Evolutionary conservation across 2,888 invertebrate species (phyloP).

Genomic region (Dastarcus helophoroides): DNA sequence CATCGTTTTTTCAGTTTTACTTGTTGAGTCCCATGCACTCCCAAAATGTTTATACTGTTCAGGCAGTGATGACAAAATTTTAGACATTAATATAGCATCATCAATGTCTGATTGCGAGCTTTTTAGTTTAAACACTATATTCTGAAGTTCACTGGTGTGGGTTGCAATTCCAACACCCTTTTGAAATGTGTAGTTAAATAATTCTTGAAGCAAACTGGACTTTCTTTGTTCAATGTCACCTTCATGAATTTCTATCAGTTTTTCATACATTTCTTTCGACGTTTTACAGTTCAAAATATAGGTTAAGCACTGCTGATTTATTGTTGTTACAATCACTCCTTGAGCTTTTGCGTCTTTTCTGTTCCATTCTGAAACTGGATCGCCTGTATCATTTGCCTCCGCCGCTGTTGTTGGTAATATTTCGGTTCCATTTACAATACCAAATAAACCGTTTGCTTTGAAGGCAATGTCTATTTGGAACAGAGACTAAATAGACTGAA

Average conservation of each 20-base stretch:
- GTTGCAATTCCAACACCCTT: slow-evolving; percentile 5
- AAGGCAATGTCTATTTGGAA: too few relatives aligned
- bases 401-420: too few relatives aligned
- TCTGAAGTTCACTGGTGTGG: slow-evolving; percentile 7
- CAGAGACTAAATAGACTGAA: too few relatives aligned
- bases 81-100: slow-evolving; percentile 13
- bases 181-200: slow-evolving; percentile 7
- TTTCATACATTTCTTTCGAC: slow-evolving; percentile 5
- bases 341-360: too few relatives aligned
- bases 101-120: slow-evolving; percentile 9
- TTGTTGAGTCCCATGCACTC: slow-evolving; percentile 13
- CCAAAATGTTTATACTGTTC: slow-evolving; percentile 10
- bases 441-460: too few relatives aligned
- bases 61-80: slow-evolving; percentile 10
- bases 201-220: slow-evolving; percentile 6
- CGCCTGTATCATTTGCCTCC: too few relatives aligned
- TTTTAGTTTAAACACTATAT: slow-evolving; percentile 6
- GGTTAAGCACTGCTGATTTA: too few relatives aligned
- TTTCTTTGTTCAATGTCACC: slow-evolving; percentile 5
- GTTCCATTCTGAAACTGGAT: too few relatives aligned
- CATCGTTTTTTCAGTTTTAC: slow-evolving; percentile 7
- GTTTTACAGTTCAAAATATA: slow-evolving; percentile 6
- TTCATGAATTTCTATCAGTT: not conserved
- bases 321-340: too few relatives aligned
- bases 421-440: too few relatives aligned